A percentile compares a stretch with the other conserved stretches of the same genome.
Conservation (phyloP, 2,797 vertebrate species). For the Rhabdophis nuchalis region DNA sequence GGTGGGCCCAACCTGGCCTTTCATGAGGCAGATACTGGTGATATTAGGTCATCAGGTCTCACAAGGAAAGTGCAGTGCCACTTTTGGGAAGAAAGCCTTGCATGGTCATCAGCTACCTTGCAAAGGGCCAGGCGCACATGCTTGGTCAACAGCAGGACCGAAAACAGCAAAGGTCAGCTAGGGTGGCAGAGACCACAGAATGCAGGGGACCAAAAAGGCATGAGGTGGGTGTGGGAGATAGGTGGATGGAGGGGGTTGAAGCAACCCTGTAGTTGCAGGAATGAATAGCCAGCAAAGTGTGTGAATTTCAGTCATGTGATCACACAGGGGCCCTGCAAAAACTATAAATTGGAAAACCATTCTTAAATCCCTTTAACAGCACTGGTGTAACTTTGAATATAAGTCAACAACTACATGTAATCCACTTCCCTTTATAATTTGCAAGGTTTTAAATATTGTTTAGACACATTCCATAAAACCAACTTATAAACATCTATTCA, state of each 20-base stretch:
- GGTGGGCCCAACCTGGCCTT: background rate
- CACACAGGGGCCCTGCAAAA: background rate
- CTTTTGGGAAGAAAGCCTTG: background rate
- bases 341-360: background rate
- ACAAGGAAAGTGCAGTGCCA: background rate
- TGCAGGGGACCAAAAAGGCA: background rate
- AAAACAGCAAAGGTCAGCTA: background rate
- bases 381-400: background rate
- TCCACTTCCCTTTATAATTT: background rate
- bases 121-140: background rate
- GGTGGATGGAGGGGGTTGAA: too few relatives aligned
- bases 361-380: background rate
- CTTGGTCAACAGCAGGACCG: background rate
- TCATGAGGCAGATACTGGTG: background rate
- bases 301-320: background rate
- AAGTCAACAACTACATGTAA: background rate
- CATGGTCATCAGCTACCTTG: background rate
- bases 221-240: too few relatives aligned
- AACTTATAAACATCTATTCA: slow-evolving; percentile 2
- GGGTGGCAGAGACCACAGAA: background rate
- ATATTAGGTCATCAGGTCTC: background rate
- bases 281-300: background rate
- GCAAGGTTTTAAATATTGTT: background rate
- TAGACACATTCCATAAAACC: background rate
- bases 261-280: background rate